Percentiles rank a stretch among this genome's conserved stretches.
Evolutionary conservation across 1,140 invertebrate genomes (phyloP).

Genomic region (Drosophila varians): DNA sequence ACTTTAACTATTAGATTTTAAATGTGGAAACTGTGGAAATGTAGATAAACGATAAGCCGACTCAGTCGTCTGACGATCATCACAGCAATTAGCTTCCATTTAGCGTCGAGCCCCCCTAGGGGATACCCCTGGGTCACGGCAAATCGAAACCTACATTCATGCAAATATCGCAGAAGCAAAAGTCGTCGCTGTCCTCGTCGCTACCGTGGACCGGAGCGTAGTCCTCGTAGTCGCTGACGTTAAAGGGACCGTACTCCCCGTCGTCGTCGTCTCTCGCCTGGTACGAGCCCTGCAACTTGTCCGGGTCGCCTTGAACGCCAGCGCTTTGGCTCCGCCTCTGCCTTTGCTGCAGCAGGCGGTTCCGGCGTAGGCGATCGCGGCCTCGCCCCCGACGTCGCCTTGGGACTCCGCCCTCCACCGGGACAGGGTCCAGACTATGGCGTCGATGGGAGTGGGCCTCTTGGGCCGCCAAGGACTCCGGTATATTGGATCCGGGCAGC

Average conservation of each 20-base stretch:
- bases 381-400: slow-evolving; percentile 13
- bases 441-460: slow-evolving; percentile 8
- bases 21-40: neutral
- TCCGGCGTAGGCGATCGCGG: slow-evolving; percentile 25
- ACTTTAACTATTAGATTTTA: neutral
- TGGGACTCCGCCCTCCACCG: neutral
- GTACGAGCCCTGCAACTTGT: neutral
- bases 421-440: slow-evolving; percentile 15
- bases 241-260: slow-evolving; percentile 69
- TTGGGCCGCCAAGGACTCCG: neutral
- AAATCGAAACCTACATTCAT: slow-evolving; percentile 86
- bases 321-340: slow-evolving; percentile 40
- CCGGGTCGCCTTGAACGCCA: slow-evolving; percentile 4
- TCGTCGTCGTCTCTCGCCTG: slow-evolving; percentile 28
- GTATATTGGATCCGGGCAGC: neutral
- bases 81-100: neutral
- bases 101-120: neutral
- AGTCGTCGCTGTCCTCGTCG: slow-evolving; percentile 84
- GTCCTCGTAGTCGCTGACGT: slow-evolving; percentile 58
- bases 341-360: slow-evolving; percentile 30
- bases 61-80: neutral
- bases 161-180: slow-evolving; percentile 90
- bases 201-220: slow-evolving; percentile 48
- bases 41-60: neutral
- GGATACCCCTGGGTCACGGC: too few species aligned